These are phyloP conservation scores for Porites lutea DNA, from an alignment of 64 coral and sea anemone genomes.

Conservation along the genomic window DNA sequence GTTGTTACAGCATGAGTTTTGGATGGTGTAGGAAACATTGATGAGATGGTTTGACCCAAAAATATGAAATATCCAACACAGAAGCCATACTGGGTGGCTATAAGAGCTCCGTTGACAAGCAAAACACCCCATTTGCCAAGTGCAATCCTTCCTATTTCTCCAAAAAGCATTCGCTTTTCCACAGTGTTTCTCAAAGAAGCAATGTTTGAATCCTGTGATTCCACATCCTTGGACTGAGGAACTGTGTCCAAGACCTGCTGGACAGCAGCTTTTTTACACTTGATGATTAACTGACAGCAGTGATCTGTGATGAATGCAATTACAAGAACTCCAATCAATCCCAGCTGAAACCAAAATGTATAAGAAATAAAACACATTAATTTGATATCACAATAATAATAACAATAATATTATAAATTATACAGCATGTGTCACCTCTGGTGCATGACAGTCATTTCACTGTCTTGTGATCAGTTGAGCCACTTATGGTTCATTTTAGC, in stretches of 20 bases:
- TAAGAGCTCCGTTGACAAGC: conserved; percentile 75
- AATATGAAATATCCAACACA: conserved; percentile 96
- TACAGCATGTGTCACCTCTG: too few relatives aligned
- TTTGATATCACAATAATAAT: too few relatives aligned
- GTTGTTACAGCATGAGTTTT: background rate
- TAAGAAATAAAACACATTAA: background rate
- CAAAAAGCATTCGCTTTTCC: conserved; percentile 84
- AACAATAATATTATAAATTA: too few relatives aligned
- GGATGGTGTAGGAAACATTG: conserved; percentile 63
- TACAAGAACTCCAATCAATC: conserved; percentile 63
- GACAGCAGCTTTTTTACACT: conserved; percentile 91
- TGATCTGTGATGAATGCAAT: conserved; percentile 84
- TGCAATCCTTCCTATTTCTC: conserved; percentile 84
- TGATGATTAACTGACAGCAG: conserved; percentile 89
- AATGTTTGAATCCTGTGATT: conserved; percentile 39
- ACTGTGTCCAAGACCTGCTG: conserved; percentile 61
- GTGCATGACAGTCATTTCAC: too few relatives aligned
- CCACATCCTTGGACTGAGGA: conserved; percentile 58
- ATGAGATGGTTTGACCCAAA: conserved; percentile 79
- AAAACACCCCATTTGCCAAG: conserved; percentile 76
- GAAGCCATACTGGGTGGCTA: conserved; percentile 81
- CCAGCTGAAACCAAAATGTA: conserved; percentile 53
- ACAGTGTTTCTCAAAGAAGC: conserved; percentile 63
- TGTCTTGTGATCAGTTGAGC: too few relatives aligned
- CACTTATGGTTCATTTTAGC: too few relatives aligned